These are phyloP conservation scores for Axis porcinus DNA, from an alignment of 2,113 vertebrate genomes.

Conservation along the genomic window DNA sequence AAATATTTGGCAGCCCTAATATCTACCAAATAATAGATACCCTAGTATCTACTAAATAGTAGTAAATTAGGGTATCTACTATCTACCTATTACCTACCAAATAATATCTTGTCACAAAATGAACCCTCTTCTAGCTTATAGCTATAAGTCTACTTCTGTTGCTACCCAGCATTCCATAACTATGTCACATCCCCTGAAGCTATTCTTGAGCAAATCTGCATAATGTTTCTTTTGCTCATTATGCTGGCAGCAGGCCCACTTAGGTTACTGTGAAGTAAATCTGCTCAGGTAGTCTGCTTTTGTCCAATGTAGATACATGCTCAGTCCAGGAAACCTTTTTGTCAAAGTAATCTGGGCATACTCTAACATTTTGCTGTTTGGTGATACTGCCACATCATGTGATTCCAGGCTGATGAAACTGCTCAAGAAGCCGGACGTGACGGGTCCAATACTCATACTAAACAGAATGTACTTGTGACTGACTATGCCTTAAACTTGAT, in stretches of 20 bases:
- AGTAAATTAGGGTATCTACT: not conserved
- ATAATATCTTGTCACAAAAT: not conserved
- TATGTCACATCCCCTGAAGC: not conserved
- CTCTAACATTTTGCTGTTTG: not conserved
- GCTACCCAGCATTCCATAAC: not conserved
- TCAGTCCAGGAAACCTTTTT: not conserved
- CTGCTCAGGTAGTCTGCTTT: not conserved
- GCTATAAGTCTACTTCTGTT: not conserved
- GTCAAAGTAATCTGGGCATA: not conserved
- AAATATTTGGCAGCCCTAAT: not conserved
- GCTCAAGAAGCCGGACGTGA: conserved; percentile 45
- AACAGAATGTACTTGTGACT: conserved; percentile 8
- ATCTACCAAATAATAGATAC: not conserved
- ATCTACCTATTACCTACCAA: not conserved
- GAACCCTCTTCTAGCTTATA: not conserved
- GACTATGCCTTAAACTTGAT: not conserved
- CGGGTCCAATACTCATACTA: conserved; percentile 25
- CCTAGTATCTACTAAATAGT: not conserved
- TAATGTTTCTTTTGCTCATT: conserved; percentile 11
- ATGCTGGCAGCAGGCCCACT: not conserved
- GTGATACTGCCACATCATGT: not conserved
- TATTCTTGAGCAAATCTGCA: conserved; percentile 11
- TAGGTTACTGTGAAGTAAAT: not conserved
- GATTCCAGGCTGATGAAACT: conserved; percentile 16
- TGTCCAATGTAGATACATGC: not conserved